phyloP scores from a whole-genome alignment of 2,113 vertebrate genomes.

The Calidris pygmaea region DNA sequence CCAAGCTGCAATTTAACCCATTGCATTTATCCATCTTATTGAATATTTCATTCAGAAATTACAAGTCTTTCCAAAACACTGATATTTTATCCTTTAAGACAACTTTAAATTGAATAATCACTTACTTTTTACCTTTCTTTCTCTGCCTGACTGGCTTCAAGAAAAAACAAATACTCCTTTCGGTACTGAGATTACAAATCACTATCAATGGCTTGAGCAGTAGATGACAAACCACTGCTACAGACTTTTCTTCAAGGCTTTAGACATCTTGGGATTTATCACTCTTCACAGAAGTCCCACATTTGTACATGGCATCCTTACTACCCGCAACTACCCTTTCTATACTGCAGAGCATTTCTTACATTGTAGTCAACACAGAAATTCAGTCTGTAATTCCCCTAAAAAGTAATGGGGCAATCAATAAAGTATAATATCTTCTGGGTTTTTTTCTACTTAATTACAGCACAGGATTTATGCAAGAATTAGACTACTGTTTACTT shows the following conservation, averaged over 20 bases:
- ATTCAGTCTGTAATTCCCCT: neutral
- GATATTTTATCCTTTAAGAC: conserved; percentile 66
- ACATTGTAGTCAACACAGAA: neutral
- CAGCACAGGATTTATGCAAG: neutral
- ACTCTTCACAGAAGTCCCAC: neutral
- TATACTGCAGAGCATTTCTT: neutral
- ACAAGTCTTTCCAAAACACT: conserved; percentile 57
- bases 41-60: conserved; percentile 71
- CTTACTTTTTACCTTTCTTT: conserved; percentile 64
- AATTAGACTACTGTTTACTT: neutral
- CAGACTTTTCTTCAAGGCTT: conserved; percentile 14
- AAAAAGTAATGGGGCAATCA: neutral
- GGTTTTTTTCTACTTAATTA: neutral
- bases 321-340: neutral
- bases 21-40: conserved; percentile 6
- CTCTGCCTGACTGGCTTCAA: conserved; percentile 45
- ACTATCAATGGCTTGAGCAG: conserved; percentile 10
- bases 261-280: neutral
- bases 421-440: neutral
- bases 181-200: conserved; percentile 51
- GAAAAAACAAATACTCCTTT: neutral
- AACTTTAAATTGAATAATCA: conserved; percentile 76
- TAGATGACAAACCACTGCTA: neutral
- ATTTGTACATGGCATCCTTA: neutral
- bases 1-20: neutral